These are phyloP conservation scores for Oreochromis tanganicae DNA, from an alignment of 2,113 vertebrate species.

Conservation along the genomic window DNA sequence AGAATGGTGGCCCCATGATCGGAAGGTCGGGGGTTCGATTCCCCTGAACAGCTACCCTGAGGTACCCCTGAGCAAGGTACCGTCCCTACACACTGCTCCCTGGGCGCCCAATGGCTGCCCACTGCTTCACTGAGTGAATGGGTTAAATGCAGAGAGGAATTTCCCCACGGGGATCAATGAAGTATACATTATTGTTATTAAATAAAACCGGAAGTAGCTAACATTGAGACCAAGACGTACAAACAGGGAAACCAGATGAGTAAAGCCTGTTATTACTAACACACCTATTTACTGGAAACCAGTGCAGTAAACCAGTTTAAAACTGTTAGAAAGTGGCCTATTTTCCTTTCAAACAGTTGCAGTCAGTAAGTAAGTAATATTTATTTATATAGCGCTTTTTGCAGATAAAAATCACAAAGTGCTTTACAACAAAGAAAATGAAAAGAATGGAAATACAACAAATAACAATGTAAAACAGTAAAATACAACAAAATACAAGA, in stretches of 20 bases:
- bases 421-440: background rate
- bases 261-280: background rate
- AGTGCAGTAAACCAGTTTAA: background rate
- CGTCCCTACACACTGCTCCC: too few relatives aligned
- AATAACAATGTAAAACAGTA: too few relatives aligned
- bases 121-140: too few relatives aligned
- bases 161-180: background rate
- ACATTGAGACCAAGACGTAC: background rate
- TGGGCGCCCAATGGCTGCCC: too few relatives aligned
- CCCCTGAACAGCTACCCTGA: too few relatives aligned
- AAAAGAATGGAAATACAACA: background rate
- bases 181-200: background rate
- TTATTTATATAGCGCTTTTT: fast-evolving
- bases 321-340: background rate
- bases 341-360: background rate
- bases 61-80: too few relatives aligned
- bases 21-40: too few relatives aligned
- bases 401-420: background rate
- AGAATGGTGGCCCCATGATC: too few relatives aligned
- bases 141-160: background rate
- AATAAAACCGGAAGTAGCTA: background rate
- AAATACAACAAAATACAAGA: background rate
- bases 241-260: background rate
- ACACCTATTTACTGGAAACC: background rate
- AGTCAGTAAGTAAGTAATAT: background rate